Percentiles rank a stretch among this genome's conserved stretches.
Conservation (phyloP, 2,113 vertebrate genomes). For the Chaetorhynchus papuensis region DNA sequence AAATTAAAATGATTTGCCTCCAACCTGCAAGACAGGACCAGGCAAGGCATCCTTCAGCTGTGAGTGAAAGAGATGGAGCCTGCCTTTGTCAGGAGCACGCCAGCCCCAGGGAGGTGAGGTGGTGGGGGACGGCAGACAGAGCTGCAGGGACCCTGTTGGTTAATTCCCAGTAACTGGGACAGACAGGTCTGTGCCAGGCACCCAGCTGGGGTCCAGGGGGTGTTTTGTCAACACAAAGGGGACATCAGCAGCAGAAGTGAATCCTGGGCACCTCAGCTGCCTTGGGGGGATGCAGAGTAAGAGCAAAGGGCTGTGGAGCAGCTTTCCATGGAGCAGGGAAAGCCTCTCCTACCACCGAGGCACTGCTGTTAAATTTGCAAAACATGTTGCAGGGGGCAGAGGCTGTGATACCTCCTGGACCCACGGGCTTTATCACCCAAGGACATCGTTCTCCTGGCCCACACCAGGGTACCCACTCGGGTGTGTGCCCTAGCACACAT, state of each 20-base stretch:
- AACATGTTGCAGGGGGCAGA: rapidly evolving
- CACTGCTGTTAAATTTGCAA: not conserved
- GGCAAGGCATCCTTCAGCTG: not conserved
- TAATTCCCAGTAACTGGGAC: not conserved
- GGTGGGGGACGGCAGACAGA: not conserved
- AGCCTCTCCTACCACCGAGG: not conserved
- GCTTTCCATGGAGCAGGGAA: not conserved
- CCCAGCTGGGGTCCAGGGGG: not conserved
- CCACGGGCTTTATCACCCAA: not conserved
- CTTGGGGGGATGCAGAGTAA: not conserved
- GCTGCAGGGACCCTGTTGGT: not conserved
- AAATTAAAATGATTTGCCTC: conserved; percentile 38
- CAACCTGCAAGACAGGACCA: not conserved
- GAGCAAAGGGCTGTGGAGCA: not conserved
- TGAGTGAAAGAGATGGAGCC: not conserved
- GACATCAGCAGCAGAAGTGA: not conserved
- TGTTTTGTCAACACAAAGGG: not conserved
- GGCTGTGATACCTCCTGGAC: not conserved
- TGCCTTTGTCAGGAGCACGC: not conserved
- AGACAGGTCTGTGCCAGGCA: not conserved
- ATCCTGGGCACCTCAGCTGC: not conserved
- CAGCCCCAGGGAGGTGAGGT: not conserved
- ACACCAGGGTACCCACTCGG: not conserved
- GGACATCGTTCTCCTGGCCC: not conserved
- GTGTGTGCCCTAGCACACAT: not conserved